Percentiles rank a stretch among this genome's conserved stretches.
Conservation (phyloP, 2,797 vertebrate species). For the Dipus sagitta region DNA sequence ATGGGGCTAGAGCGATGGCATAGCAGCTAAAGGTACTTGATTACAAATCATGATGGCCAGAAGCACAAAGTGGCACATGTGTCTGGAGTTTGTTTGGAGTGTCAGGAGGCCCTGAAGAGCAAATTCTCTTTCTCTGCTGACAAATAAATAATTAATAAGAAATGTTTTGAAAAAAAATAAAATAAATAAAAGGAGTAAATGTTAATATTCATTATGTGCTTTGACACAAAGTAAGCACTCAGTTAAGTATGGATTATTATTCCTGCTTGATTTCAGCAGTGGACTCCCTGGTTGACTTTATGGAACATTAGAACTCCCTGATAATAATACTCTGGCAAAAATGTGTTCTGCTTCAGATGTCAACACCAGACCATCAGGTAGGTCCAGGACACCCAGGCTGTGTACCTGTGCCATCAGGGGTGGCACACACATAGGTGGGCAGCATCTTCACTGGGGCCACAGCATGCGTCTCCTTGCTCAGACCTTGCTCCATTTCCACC, state of each 20-base stretch:
- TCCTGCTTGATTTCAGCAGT: background rate
- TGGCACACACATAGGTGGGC: conserved; percentile 95
- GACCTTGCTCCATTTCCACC: conserved; percentile 91
- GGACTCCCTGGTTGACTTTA: background rate
- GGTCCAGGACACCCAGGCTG: fast-evolving
- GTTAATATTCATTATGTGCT: background rate
- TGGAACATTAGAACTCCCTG: background rate
- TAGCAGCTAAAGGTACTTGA: no score
- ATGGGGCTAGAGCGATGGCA: no score
- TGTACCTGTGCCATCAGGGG: conserved; percentile 96
- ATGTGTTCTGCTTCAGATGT: background rate
- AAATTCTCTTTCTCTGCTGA: no score
- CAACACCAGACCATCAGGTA: background rate
- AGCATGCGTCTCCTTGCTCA: conserved; percentile 89
- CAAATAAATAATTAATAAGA: no score
- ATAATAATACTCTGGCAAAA: background rate
- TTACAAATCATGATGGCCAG: no score
- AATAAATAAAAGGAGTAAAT: background rate
- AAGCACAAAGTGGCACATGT: no score
- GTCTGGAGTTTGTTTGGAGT: no score
- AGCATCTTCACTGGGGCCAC: conserved; percentile 95
- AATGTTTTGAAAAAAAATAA: no score
- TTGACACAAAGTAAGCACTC: background rate
- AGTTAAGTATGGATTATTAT: background rate
- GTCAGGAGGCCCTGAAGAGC: no score